Evolutionary conservation across 2,113 vertebrate genomes (phyloP), one percentile per base, ranked within the genome.

Genomic region (Scalopus aquaticus): DNA sequence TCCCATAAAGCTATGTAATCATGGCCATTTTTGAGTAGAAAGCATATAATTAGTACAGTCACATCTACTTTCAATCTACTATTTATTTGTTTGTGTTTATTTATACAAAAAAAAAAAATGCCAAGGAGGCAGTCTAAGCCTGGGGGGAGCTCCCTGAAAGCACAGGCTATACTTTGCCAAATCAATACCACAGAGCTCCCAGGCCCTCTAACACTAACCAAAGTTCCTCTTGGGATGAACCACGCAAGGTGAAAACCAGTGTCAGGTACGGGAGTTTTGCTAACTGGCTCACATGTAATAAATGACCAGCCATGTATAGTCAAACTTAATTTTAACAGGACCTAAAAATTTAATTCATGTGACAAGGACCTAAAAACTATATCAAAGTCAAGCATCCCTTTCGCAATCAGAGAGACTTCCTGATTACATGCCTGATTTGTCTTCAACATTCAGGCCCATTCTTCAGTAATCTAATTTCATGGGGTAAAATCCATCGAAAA

Each of bases 31-130:
- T 69, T 65, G 28, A 77, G 13, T 37, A 67, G 26, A 58, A 92
- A 73, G 6, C 28, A 87, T 79, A 70, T 79, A 30, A 67, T 62
- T 11, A 17, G 24, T 80, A 26, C 22, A n/a, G 22, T 49, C 15
- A 60, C 1, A 0, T 79, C 20, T 69, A n/a, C 86, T 79, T 81
- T 32, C 35, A 54, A 35, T 64, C 67, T 91, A 62, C 19, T 77
- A 64, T 90, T 90, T 67, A 28, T 62, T 95, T 90, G n/a, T 91
- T 94, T 92, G n/a, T 62, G 37, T 77, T 92, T 67, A 51, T 65
- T 80, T 35, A 62, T 46, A n/a, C n/a, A 64, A 30, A 35, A 74
- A 92, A 84, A 26, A 90, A 95, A 78, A 10, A 46, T 84, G 35
- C n/a, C 64, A 44, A 46, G 54, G 24, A 79, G 94, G 56, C 74